These are phyloP conservation scores for Hirtodrosophila alboralis DNA, from an alignment of 2,888 invertebrate genomes.

Conservation along the genomic window DNA sequence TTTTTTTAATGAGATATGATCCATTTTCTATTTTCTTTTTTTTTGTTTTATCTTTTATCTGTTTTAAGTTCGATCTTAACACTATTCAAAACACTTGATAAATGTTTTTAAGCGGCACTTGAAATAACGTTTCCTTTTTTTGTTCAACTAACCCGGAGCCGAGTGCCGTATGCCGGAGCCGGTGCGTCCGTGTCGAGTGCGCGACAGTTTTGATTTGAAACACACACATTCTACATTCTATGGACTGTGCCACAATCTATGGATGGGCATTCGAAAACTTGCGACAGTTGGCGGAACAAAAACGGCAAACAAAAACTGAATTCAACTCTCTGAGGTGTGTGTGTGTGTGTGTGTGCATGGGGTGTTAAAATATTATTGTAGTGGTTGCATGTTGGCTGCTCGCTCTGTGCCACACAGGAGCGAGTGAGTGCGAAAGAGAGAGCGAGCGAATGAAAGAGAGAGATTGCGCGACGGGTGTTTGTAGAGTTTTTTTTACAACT, in stretches of 20 bases:
- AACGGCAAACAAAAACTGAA: constrained; percentile 70
- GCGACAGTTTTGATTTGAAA: constrained; percentile 79
- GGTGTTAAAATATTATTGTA: constrained; percentile 60
- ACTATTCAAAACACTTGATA: constrained; percentile 35
- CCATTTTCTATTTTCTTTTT: background rate
- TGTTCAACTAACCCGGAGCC: constrained; percentile 23
- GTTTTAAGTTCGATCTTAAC: constrained; percentile 13
- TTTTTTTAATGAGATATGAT: background rate
- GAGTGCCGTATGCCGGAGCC: constrained; percentile 54
- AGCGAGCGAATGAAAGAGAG: constrained; percentile 12
- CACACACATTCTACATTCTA: constrained; percentile 55
- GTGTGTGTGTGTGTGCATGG: constrained; percentile 28
- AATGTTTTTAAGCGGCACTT: constrained; percentile 24
- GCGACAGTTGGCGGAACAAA: constrained; percentile 74
- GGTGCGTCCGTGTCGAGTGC: constrained; percentile 77
- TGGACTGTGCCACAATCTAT: constrained; percentile 49
- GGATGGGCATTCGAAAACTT: constrained; percentile 72
- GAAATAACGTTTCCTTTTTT: constrained; percentile 21
- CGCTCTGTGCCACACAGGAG: constrained; percentile 30
- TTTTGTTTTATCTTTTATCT: background rate
- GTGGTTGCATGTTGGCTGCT: constrained; percentile 63
- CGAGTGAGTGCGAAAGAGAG: constrained; percentile 36
- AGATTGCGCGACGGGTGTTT: constrained; percentile 42
- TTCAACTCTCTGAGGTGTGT: constrained; percentile 30
- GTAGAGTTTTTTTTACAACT: constrained; percentile 67